These are phyloP conservation scores for Streblospio benedicti DNA, from an alignment of 1,140 invertebrate genomes.

Conservation along the genomic window DNA sequence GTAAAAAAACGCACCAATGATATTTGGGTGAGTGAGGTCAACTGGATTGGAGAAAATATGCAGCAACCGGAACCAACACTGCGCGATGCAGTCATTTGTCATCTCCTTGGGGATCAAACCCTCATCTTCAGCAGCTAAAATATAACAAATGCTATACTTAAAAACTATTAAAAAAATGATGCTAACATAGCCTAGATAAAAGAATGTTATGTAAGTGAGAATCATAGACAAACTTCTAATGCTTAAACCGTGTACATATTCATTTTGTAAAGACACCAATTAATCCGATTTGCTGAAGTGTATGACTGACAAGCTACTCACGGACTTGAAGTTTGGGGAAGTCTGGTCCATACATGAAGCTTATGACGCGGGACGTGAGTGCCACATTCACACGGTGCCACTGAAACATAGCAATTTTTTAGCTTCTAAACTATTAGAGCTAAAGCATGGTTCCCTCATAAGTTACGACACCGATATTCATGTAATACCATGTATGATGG, in stretches of 20 bases:
- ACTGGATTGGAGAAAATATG: slow-evolving; percentile 89
- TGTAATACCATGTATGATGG: no score
- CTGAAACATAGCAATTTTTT: no score
- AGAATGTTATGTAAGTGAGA: neutral
- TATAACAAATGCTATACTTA: slow-evolving; percentile 16
- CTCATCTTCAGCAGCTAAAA: slow-evolving; percentile 71
- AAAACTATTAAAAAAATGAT: no score
- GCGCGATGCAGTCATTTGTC: slow-evolving; percentile 77
- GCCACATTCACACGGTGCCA: slow-evolving; percentile 89
- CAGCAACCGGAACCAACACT: slow-evolving; percentile 88
- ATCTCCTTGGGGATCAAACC: slow-evolving; percentile 71
- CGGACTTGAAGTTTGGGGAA: slow-evolving; percentile 37
- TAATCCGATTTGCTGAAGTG: no score
- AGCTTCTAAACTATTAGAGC: no score
- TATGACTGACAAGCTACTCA: neutral
- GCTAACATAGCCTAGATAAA: no score
- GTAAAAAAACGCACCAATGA: no score
- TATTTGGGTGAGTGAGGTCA: slow-evolving; percentile 75
- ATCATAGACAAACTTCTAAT: slow-evolving; percentile 7
- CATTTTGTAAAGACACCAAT: no score
- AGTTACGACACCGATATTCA: no score
- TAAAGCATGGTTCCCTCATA: no score
- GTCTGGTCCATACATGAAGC: slow-evolving; percentile 78
- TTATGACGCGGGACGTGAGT: slow-evolving; percentile 71
- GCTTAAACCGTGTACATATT: no score